Base-by-base conservation (phyloP, 2,113 vertebrate species). In the Festucalex cinctus region DNA sequence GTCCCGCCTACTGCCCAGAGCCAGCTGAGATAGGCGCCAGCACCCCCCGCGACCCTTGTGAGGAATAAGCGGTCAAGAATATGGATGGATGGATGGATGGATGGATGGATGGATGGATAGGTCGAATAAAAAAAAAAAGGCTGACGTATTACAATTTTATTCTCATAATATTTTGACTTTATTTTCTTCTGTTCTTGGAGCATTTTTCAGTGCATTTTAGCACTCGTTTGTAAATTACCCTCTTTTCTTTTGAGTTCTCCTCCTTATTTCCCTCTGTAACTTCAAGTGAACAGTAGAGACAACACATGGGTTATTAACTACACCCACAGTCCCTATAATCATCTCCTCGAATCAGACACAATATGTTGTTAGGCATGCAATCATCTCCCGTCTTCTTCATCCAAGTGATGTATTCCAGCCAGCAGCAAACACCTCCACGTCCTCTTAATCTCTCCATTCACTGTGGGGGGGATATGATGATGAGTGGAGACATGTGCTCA, bases 291-390 rank as follows among this genome's bases (percentile, higher is more conserved):
- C 71, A 58, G 39, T 51, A 49, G 59, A 66, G 28, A 70, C 53
- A 73, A 65, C 35, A 60, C 32, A 70, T 46, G 61, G 67, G 59
- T 66, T 75, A 76, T 83, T 66, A 76, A 63, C 71, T 63, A 17
- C 67, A 72, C 62, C 67, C 74, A 48, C 66, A 53, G 71, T 76
- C 69, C n/a, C 64, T 36, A 44, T 68, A 8, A 49, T 56, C 57
- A 65, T 56, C 54, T 59, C 65, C 17, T 26, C 66, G 58, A 71
- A 68, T 73, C 68, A 78, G 61, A 51, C 60, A 53, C 35, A 37
- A 44, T 54, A 6, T 5, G n/a, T 39, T 79, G 9, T 36, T 19
- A 68, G 54, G 36, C 28, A 10, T n/a, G 37, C 54, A 68, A 56
- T 62, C 48, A 51, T 66, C 59, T 65, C 72, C 41, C 56, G 36